phyloP scores from a whole-genome alignment of 2,797 vertebrate species.

The Sebastes hubbsi region DNA sequence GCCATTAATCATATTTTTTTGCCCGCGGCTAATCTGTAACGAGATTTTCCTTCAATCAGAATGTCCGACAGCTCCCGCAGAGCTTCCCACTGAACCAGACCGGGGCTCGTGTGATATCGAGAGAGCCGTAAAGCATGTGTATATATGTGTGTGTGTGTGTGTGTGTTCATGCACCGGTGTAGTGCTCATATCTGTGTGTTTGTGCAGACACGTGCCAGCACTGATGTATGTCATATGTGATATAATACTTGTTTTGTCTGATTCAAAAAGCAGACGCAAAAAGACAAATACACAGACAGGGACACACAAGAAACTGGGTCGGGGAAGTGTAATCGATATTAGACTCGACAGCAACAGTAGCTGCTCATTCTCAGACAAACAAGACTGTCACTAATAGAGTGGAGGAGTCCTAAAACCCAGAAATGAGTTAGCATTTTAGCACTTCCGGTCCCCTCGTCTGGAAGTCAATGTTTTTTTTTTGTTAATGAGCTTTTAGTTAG shows the following conservation, averaged over 20 bases:
- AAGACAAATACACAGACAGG: not conserved
- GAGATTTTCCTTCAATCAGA: constrained; percentile 65
- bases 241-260: constrained; percentile 8
- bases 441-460: no score
- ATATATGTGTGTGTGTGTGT: not conserved
- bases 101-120: constrained; percentile 21
- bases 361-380: not conserved
- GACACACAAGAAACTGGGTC: constrained; percentile 19
- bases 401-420: no score
- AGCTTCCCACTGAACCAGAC: constrained; percentile 42
- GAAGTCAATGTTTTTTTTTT: no score
- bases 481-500: no score
- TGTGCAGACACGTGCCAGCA: not conserved
- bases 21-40: constrained; percentile 63
- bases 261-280: constrained; percentile 1
- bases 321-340: constrained; percentile 41
- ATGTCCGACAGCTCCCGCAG: constrained; percentile 46
- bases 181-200: not conserved
- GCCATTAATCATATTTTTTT: constrained; percentile 58
- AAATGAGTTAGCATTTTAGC: no score
- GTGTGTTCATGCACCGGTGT: not conserved
- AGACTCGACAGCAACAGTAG: constrained; percentile 15
- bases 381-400: not conserved
- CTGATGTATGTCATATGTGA: not conserved
- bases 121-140: not conserved